A percentile compares a stretch with the other conserved stretches of the same genome.
Conservation (phyloP, 1,140 invertebrate genomes). For the Zaprionus capensis region DNA sequence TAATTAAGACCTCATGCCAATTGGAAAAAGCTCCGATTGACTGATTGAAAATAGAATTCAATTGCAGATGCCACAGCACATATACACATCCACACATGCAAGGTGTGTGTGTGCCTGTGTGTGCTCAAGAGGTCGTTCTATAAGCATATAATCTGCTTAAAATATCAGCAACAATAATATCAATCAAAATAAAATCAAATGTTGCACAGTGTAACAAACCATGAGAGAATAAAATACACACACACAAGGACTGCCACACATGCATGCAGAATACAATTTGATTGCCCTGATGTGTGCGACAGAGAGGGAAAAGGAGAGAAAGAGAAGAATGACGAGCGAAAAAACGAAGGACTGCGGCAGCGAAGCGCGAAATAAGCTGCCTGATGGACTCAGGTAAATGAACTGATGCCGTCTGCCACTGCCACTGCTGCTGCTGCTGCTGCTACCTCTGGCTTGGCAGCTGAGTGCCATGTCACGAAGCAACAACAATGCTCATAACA, state of each 20-base stretch:
- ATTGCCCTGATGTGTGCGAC: constrained; percentile 44
- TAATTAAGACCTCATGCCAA: background rate
- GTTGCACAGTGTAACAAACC: constrained; percentile 35
- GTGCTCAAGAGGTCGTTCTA: constrained; percentile 24
- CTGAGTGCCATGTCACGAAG: constrained; percentile 64
- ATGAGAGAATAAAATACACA: constrained; percentile 8
- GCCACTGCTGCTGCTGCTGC: constrained; percentile 20
- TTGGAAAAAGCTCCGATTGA: constrained; percentile 1
- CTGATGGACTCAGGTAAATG: constrained; percentile 75
- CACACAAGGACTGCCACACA: background rate
- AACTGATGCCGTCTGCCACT: constrained; percentile 44
- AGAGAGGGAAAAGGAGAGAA: background rate
- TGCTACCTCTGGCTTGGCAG: constrained; percentile 41
- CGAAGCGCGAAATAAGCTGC: constrained; percentile 72
- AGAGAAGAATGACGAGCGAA: constrained; percentile 26
- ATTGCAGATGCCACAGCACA: background rate
- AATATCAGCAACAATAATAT: constrained; percentile 70
- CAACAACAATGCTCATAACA: constrained; percentile 45
- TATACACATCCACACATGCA: background rate
- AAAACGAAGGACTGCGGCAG: constrained; percentile 36
- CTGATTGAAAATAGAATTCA: constrained; percentile 10
- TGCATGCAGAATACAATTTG: constrained; percentile 51
- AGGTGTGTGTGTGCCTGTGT: background rate
- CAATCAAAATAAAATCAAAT: constrained; percentile 75
- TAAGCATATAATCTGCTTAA: constrained; percentile 65